These are phyloP conservation scores for Pseudomyrmex flavicornis DNA, from an alignment of 1,140 invertebrate genomes.

Conservation along the genomic window DNA sequence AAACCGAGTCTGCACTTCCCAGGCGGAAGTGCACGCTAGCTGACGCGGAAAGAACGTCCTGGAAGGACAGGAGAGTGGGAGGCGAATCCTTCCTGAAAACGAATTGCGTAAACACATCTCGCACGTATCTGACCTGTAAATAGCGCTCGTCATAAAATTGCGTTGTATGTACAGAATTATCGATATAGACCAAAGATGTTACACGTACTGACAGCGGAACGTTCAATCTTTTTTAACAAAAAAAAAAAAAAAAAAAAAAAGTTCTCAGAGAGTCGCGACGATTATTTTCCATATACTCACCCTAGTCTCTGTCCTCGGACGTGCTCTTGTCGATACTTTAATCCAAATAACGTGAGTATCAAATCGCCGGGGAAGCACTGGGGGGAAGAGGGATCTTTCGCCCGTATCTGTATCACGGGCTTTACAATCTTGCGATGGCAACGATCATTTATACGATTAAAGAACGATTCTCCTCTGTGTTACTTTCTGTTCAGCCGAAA, in stretches of 20 bases:
- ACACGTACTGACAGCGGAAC: no score
- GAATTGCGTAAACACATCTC: background rate
- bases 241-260: no score
- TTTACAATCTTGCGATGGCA: background rate
- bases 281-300: constrained; percentile 31
- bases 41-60: constrained; percentile 12
- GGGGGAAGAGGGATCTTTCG: constrained; percentile 3
- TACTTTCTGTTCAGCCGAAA: background rate
- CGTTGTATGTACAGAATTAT: constrained; percentile 9
- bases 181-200: background rate
- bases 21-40: constrained; percentile 1
- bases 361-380: constrained; percentile 35
- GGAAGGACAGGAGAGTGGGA: background rate
- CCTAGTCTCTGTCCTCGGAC: background rate
- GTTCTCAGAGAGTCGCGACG: background rate
- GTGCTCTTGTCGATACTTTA: constrained; percentile 31
- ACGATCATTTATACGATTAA: constrained; percentile 6
- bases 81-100: constrained; percentile 14
- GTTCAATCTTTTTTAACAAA: background rate
- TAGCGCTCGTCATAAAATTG: constrained; percentile 2
- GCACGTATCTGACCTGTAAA: background rate
- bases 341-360: constrained; percentile 67
- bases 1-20: background rate
- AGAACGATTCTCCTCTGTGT: background rate
- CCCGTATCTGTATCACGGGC: constrained; percentile 17